Base-by-base conservation (phyloP, 2,113 vertebrate species). In the Cochlearius cochlearius region DNA sequence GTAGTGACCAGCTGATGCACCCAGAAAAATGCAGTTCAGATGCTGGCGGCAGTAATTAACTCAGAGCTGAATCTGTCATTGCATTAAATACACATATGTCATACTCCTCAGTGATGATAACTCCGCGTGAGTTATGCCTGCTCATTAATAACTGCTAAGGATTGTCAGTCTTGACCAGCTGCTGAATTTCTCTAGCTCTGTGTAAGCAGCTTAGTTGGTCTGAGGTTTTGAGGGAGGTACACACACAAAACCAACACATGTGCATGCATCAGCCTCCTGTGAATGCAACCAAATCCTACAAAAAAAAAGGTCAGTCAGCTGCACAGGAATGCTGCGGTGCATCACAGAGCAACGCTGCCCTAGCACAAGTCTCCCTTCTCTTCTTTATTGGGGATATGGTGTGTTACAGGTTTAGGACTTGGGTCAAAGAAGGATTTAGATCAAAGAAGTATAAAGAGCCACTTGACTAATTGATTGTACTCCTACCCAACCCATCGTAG, bases 401-500 rank as follows among this genome's bases (percentile, higher is more conserved):
- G n/a, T 78, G 34, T 21, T 47, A 30, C 4, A 50, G 14, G 19
- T n/a, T 79, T 30, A 49, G 56, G 22, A 39, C 34, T 53, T 20
- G 18, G 62, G 30, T 52, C 59, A 47, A 71, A 63, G 66, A 22
- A 80, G 5, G 49, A 50, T 80, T 91, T 72, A 76, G 32, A 22
- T 4, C 25, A 49, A 75, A 56, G 23, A 13, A 15, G 3, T 11
- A 50, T 11, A 27, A 72, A 73, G 53, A 4, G 8, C 9, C 29
- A 16, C 12, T 10, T 30, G 29, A 50, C 7, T 29, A 47, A 32
- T 1, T 25, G 41, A 27, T 18, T 14, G 18, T 38, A 23, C 27
- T 55, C n/a, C 11, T n/a, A 43, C 8, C 15, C 0, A 1, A 36
- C 21, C 23, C 15, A 9, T 6, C 62, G 16, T 2, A 80, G 39